Conservation (phyloP, 2,797 vertebrate species). For the Pterois miles region DNA sequence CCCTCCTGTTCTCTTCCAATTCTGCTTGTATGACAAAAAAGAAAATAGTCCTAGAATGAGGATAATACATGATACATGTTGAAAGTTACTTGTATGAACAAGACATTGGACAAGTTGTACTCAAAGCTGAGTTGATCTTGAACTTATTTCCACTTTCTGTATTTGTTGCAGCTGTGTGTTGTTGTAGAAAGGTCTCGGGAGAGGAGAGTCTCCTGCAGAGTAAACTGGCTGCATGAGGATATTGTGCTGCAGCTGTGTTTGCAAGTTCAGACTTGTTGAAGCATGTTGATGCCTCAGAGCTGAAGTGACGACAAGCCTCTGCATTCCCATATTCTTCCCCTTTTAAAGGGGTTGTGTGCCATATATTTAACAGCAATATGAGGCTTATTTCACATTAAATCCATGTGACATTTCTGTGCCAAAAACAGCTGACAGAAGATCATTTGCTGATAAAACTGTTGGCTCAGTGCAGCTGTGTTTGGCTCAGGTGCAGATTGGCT, state of each 20-base stretch:
- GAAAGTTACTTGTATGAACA: not conserved
- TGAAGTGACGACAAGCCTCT: slow-evolving; percentile 12
- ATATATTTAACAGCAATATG: not conserved
- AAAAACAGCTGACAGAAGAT: slow-evolving; percentile 6
- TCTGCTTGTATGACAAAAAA: not conserved
- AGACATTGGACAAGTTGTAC: not conserved
- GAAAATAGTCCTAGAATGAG: not conserved
- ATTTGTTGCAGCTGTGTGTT: not conserved
- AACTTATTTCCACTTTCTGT: not conserved
- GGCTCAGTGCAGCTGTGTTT: slow-evolving; percentile 13
- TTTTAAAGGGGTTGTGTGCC: not conserved
- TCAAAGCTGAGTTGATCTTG: not conserved
- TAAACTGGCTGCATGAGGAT: not conserved
- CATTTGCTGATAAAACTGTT: slow-evolving; percentile 8
- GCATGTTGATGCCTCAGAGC: slow-evolving; percentile 27
- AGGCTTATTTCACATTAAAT: not conserved
- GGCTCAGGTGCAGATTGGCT: slow-evolving; percentile 8
- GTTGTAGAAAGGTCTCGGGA: not conserved
- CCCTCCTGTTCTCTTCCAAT: not conserved
- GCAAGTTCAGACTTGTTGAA: slow-evolving; percentile 38
- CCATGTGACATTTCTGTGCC: not conserved
- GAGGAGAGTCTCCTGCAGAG: slow-evolving; percentile 1
- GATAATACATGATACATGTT: not conserved
- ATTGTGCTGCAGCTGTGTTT: not conserved
- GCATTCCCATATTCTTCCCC: not conserved